These are phyloP conservation scores for Zophobas atratus DNA, from an alignment of 1,140 invertebrate genomes.

Conservation along the genomic window DNA sequence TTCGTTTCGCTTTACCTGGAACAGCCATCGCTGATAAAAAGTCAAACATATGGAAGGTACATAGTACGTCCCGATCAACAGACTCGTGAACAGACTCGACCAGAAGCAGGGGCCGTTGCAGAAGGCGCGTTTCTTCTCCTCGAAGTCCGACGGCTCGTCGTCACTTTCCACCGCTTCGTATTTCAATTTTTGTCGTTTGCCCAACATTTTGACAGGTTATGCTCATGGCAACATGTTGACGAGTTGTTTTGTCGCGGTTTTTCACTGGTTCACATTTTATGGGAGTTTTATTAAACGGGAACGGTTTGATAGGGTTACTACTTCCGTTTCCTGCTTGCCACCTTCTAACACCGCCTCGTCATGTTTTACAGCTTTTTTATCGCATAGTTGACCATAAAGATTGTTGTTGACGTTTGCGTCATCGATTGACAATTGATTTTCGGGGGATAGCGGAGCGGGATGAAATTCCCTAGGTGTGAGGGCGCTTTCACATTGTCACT, in stretches of 20 bases:
- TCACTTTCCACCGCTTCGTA: constrained; percentile 59
- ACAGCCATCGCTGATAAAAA: constrained; percentile 95
- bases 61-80: constrained; percentile 87
- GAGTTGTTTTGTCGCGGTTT: not conserved
- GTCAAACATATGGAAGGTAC: constrained; percentile 94
- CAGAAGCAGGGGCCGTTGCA: constrained; percentile 62
- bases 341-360: no score
- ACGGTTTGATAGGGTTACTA: not conserved
- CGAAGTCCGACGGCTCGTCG: constrained; percentile 59
- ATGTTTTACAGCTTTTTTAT: no score
- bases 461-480: no score
- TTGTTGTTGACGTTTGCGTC: no score
- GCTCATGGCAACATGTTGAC: constrained; percentile 11
- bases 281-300: not conserved
- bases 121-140: constrained; percentile 59
- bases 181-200: constrained; percentile 58
- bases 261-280: not conserved
- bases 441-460: no score
- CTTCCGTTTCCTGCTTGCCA: not conserved
- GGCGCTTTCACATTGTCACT: no score
- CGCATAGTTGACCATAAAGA: no score
- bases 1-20: constrained; percentile 76
- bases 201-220: constrained; percentile 59
- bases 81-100: constrained; percentile 66
- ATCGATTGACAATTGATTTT: no score